Conservation (phyloP, 2,888 invertebrate species). For the Apocheima hispidaria region DNA sequence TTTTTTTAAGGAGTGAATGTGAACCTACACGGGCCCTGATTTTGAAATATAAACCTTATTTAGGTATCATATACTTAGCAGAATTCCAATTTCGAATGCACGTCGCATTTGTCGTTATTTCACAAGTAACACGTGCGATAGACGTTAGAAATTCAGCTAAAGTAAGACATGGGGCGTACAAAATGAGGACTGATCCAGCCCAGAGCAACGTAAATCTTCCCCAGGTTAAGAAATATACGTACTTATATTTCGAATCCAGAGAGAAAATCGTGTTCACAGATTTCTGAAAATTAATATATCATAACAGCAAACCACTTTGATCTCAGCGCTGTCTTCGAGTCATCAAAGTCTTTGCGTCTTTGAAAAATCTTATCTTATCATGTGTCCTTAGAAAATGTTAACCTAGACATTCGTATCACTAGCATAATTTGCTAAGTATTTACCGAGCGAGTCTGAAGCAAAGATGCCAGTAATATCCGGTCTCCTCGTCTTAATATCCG, state of each 20-base stretch:
- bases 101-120: too few species aligned
- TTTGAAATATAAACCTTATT: too few species aligned
- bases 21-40: too few species aligned
- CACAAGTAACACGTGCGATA: too few species aligned
- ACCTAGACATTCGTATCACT: slow-evolving; percentile 15
- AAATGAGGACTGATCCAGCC: too few species aligned
- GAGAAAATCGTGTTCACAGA: too few species aligned
- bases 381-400: background rate
- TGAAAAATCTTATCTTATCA: slow-evolving; percentile 1
- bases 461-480: slow-evolving; percentile 68
- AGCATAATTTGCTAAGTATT: slow-evolving; percentile 20
- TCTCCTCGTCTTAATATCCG: slow-evolving; percentile 65
- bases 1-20: too few species aligned
- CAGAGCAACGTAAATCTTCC: background rate
- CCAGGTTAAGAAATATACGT: background rate
- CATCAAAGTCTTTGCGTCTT: background rate
- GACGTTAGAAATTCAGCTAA: too few species aligned
- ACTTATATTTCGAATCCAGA: background rate
- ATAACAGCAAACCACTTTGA: slow-evolving; percentile 9
- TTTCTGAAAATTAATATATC: background rate
- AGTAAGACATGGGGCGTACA: too few species aligned
- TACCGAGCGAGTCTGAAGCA: slow-evolving; percentile 38
- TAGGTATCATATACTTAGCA: too few species aligned
- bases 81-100: too few species aligned
- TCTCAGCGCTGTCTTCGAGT: background rate